Evolutionary conservation across 2,888 invertebrate genomes (phyloP), one percentile per base, ranked within the genome.

Genomic region (Opisthograptis luteolata): DNA sequence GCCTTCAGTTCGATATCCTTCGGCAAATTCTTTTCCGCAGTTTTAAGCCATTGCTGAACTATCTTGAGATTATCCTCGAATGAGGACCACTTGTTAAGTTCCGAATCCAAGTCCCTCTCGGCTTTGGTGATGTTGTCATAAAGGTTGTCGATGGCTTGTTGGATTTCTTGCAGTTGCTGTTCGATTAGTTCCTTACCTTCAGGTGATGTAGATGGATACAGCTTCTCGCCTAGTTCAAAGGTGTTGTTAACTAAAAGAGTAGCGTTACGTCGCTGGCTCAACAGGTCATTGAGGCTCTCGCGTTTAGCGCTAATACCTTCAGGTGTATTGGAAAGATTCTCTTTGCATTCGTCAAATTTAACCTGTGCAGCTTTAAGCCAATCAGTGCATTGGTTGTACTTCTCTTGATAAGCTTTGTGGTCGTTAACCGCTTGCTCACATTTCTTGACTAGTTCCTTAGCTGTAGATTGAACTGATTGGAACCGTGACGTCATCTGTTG

Each of bases 401-500:
- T 97, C 0, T 96, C 95, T 68, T 94, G 93, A 72, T 95, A 97
- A 0, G 92, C 90, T 54, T 93, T 93, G 64, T 98, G 97, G 71
- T 97, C 97, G 42, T 92, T 92, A 0, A 96, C 94, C 3, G 97
- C 95, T 87, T 97, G 96, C 68, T 97, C 97, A 70, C 97, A 97
- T 84, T 97, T 98, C 79, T 97, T 97, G 0, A 97, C 93, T 19
- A 98, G 93, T 82, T 98, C 97, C 85, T 96, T 96, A 1, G 96
- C 95, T 0, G 97, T 97, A 0, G 95, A 94, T 79, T 97, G 96
- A 35, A 97, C 94, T 0, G 97, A 95, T 78, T 97, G 97, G 88
- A 97, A 97, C 48, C 97, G 92, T 3, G 97, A 97, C 0, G 96
- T 95, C 53, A 97, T 94, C 81, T 97, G 97, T 75, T 98, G 97